Base-by-base conservation (phyloP, 2,888 invertebrate species). In the Nomada ferruginata region DNA sequence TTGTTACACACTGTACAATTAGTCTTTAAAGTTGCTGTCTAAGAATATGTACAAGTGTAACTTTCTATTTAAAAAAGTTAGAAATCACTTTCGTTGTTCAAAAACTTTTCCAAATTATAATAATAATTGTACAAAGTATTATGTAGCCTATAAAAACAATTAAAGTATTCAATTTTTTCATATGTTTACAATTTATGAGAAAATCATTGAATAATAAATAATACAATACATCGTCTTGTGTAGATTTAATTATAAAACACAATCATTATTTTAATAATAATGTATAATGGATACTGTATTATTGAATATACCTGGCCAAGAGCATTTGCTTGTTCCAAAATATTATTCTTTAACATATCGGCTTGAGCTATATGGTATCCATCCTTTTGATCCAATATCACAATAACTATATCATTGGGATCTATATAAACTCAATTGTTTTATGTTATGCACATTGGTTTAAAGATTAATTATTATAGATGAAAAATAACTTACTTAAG, bases 361-460 rank as follows among this genome's bases (percentile, higher is more conserved):
- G 96, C 96, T 82, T 95, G 94, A 80, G 94, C 95, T n/a, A 94
- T 94, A 90, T 96, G 95, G 91, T 96, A 96, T 13, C 95, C 94
- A 93, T 96, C 96, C 3, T 94, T 91, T 92, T 97, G 96, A 90
- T 96, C 96, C 69, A 96, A 93, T 88, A 97, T 95, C 50, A 95
- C 94, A 88, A 96, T 94, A 13, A 79, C 82, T 64, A 88, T 52
- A 20, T 88, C 74, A 4, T 29, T 57, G 9, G 74, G 55, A 10
- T 73, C 87, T 88, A 13, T 1, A 50, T 4, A 72, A 65, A 75
- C 53, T 57, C 10, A 61, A 26, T 18, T 64, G 9, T 26, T 60
- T 64, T 36, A 36, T 20, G 42, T 42, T 29, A 47, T 59, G 4
- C 23, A 23, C 2, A 50, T 20, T 36, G 42, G 13, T 2, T 23